Evolutionary conservation across 2,113 vertebrate genomes (phyloP), one percentile per base, ranked within the genome.

Genomic region (Podilymbus podiceps): DNA sequence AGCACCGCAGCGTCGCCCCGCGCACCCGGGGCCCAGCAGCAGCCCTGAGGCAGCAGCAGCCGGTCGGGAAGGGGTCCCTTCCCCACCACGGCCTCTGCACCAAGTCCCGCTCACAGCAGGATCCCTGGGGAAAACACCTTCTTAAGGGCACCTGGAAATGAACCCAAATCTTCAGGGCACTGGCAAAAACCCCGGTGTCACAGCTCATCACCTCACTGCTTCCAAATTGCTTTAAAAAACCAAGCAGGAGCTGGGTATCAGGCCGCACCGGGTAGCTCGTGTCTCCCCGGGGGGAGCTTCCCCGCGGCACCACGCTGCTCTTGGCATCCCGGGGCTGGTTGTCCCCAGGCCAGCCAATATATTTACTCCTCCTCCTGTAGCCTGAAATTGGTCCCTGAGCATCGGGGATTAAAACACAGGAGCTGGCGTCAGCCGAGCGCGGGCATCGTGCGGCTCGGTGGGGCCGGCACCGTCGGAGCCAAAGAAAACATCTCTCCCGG

Each of bases 271-370:
- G 2, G 35, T 49, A 33, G 40, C 47, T 24, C 15, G 14, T 4
- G 63, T 2, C 1, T 13, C 64, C 71, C 33, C 12, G 0, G 2
- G 64, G 31, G 78, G 52, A 67, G 40, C 59, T 71, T 56, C 68
- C 35, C 49, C 1, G 1, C 1, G 2, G 78, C 38, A 49, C 31
- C 40, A 4, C 2, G 2, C n/a, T 5, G 40, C 47, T 46, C 55
- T n/a, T 12, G 79, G 40, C 59, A 73, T 23, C 47, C 62, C 7
- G 1, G 73, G 53, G 40, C n/a, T 12, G 44, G 0, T 52, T 5
- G 1, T 56, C 35, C 66, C 52, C 44, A 46, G 13, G 44, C 44
- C 44, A 46, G 44, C 16, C 44, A 17, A 46, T 46, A 46, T 46
- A 46, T 46, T 46, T 15, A 46, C 44, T 46, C 44, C 44, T 46